A percentile compares a stretch with the other conserved stretches of the same genome.
These are phyloP conservation scores for Alloscopus bannaensis DNA, from an alignment of 2,888 invertebrate genomes.

Conservation along the genomic window DNA sequence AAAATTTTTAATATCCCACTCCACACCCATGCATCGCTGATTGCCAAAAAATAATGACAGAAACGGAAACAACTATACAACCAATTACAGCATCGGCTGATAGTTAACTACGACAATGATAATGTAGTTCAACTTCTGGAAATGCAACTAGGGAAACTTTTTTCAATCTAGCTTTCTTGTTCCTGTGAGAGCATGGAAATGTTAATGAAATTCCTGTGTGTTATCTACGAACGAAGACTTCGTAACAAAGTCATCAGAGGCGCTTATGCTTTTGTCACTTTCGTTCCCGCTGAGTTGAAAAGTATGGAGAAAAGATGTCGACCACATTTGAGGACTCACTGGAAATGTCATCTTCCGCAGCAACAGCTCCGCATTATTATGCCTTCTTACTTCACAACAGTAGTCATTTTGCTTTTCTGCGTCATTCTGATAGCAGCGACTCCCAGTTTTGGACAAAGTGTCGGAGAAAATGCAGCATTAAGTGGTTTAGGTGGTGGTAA, in stretches of 20 bases:
- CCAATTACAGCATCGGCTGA: neutral
- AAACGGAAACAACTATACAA: neutral
- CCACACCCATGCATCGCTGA: neutral
- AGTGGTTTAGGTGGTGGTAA: neutral
- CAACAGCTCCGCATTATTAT: neutral
- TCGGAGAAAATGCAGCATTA: neutral
- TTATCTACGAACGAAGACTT: neutral
- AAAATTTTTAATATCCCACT: neutral
- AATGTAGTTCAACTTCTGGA: neutral
- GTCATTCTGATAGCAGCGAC: neutral
- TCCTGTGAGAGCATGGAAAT: neutral
- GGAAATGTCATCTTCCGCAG: no score
- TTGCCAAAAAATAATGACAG: neutral
- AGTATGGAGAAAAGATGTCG: constrained; percentile 13
- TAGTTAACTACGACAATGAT: neutral
- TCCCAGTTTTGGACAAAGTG: neutral
- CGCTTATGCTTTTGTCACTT: neutral
- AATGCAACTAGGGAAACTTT: neutral
- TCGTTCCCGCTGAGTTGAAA: neutral
- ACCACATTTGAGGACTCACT: neutral
- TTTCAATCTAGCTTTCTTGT: neutral
- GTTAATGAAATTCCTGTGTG: neutral
- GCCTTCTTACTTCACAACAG: neutral
- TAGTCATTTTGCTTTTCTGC: neutral
- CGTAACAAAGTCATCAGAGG: neutral